These are phyloP conservation scores for Sericinus montela DNA, from an alignment of 2,888 invertebrate species.

Conservation along the genomic window DNA sequence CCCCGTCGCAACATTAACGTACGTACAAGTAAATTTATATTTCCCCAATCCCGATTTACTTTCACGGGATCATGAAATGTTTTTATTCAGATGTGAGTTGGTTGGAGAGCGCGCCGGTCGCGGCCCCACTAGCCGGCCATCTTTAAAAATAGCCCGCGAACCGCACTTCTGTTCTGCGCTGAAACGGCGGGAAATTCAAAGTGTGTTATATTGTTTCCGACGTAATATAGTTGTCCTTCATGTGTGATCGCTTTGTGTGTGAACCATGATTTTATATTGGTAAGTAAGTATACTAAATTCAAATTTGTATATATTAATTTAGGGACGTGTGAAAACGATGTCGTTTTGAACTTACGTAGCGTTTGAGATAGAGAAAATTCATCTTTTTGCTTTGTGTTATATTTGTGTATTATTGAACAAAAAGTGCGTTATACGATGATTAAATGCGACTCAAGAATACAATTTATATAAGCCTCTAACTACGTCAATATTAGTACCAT, in stretches of 20 bases:
- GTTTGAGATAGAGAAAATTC: constrained; percentile 12
- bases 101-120: constrained; percentile 40
- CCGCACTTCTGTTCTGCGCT: constrained; percentile 27
- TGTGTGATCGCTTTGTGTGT: constrained; percentile 38
- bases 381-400: no score
- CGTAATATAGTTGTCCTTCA: constrained; percentile 28
- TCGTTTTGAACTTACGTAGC: constrained; percentile 1
- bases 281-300: constrained; percentile 50
- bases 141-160: constrained; percentile 35
- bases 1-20: constrained; percentile 32
- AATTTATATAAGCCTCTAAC: no score
- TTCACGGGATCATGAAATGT: constrained; percentile 40
- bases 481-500: no score
- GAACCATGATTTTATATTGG: constrained; percentile 64
- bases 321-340: constrained; percentile 26
- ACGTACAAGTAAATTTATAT: constrained; percentile 57
- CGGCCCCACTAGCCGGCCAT: constrained; percentile 38
- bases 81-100: constrained; percentile 40
- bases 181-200: constrained; percentile 18
- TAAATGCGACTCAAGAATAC: no score
- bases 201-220: constrained; percentile 22
- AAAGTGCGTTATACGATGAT: no score
- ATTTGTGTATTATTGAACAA: no score
- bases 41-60: constrained; percentile 58
- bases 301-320: constrained; percentile 22